Evolutionary conservation across 1,140 invertebrate species (phyloP).

Genomic region (Papilio polyxenes): DNA sequence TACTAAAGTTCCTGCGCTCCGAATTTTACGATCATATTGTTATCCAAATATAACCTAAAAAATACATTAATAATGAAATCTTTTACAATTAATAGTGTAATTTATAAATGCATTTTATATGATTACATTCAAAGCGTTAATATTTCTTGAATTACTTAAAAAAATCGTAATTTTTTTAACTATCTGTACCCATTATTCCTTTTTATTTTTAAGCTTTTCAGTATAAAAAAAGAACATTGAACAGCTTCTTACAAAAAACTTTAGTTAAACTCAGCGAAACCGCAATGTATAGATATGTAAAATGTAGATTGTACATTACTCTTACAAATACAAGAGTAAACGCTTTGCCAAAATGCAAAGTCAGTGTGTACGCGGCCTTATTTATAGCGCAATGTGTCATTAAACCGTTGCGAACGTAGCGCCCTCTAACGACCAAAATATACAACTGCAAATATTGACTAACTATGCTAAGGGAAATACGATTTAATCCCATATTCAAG

Average conservation of each 20-base stretch:
- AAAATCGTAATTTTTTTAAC: too few relatives aligned
- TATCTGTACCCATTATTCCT: too few relatives aligned
- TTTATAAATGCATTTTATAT: neutral
- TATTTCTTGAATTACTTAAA: too few relatives aligned
- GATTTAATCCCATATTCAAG: neutral
- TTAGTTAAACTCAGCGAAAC: too few relatives aligned
- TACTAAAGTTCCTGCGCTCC: neutral
- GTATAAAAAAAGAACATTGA: too few relatives aligned
- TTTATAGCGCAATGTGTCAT: constrained; percentile 9
- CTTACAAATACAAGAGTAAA: neutral
- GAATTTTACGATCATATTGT: neutral
- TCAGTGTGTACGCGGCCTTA: constrained; percentile 2
- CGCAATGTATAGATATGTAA: neutral
- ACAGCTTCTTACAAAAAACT: too few relatives aligned
- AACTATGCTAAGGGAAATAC: neutral
- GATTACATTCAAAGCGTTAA: neutral
- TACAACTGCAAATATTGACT: neutral
- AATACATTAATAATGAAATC: neutral
- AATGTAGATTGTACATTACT: neutral
- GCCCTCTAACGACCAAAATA: constrained; percentile 10
- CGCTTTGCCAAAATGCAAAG: constrained; percentile 5
- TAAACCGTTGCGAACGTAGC: neutral
- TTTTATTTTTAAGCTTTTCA: too few relatives aligned
- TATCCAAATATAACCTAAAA: constrained; percentile 3
- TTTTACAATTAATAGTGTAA: neutral